These are phyloP conservation scores for Moxostoma hubbsi DNA, from an alignment of 2,797 vertebrate genomes.

Conservation along the genomic window DNA sequence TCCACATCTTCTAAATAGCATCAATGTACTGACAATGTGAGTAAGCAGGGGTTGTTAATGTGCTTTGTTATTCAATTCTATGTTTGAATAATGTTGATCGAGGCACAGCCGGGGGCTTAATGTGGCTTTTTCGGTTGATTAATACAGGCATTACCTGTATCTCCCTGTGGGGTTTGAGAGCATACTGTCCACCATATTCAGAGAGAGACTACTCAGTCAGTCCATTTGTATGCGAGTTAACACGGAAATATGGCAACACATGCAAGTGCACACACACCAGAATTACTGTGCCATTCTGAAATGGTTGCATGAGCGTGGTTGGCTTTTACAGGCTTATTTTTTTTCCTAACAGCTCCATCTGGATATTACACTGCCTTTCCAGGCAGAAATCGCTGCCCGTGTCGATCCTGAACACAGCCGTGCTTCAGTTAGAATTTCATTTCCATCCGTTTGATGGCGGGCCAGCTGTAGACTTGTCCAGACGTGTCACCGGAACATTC, in stretches of 20 bases:
- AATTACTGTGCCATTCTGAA: slow-evolving; percentile 22
- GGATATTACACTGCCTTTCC: slow-evolving; percentile 21
- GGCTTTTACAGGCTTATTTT: slow-evolving; percentile 14
- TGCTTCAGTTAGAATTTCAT: slow-evolving; percentile 11
- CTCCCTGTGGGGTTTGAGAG: slow-evolving; percentile 28
- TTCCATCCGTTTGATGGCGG: slow-evolving; percentile 11
- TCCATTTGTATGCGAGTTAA: slow-evolving; percentile 24
- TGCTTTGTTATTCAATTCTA: slow-evolving; percentile 14
- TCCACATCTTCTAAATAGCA: slow-evolving; percentile 11
- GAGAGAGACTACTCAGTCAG: slow-evolving; percentile 3
- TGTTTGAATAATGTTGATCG: slow-evolving; percentile 25
- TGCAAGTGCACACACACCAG: slow-evolving; percentile 19
- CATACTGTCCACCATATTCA: not conserved
- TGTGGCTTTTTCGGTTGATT: slow-evolving; percentile 34
- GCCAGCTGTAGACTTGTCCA: slow-evolving; percentile 26
- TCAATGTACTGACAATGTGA: not conserved
- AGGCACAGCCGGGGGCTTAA: slow-evolving; percentile 20
- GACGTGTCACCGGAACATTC: not conserved
- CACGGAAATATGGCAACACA: slow-evolving; percentile 31
- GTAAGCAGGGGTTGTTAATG: not conserved
- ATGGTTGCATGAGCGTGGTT: slow-evolving; percentile 36
- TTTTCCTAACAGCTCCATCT: slow-evolving; percentile 42
- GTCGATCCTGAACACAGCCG: slow-evolving; percentile 15
- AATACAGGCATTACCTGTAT: slow-evolving; percentile 41
- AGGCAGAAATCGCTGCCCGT: not conserved